Conservation (phyloP, 1,140 invertebrate genomes). For the Apis laboriosa region DNA sequence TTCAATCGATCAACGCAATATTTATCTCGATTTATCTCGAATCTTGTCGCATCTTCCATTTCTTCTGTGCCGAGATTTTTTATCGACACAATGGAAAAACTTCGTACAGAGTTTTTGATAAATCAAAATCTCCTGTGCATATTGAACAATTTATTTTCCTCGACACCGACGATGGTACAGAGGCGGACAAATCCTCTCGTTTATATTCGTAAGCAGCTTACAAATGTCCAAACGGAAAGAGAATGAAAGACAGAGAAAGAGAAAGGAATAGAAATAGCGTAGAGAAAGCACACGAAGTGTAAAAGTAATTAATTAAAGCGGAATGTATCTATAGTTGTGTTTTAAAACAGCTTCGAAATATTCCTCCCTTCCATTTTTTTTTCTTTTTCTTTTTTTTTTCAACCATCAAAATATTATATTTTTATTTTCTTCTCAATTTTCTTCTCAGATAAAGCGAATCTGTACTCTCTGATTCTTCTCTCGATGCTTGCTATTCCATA, state of each 20-base stretch:
- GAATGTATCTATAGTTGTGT: slow-evolving; percentile 28
- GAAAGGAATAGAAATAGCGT: neutral
- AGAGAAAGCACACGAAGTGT: slow-evolving; percentile 5
- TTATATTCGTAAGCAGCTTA: slow-evolving; percentile 55
- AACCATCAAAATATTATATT: neutral
- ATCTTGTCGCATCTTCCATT: neutral
- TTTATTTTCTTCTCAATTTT: neutral
- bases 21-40: no score
- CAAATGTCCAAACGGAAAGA: slow-evolving; percentile 36
- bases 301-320: slow-evolving; percentile 46
- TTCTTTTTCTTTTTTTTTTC: neutral
- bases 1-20: no score
- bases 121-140: slow-evolving; percentile 43
- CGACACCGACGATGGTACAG: slow-evolving; percentile 26
- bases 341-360: slow-evolving; percentile 25
- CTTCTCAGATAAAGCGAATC: neutral
- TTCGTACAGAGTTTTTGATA: slow-evolving; percentile 27
- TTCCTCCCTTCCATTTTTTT: neutral
- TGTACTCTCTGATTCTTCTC: neutral
- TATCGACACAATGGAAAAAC: slow-evolving; percentile 3
- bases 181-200: slow-evolving; percentile 44
- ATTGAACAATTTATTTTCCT: slow-evolving; percentile 47
- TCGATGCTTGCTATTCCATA: neutral
- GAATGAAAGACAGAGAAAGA: slow-evolving; percentile 10
- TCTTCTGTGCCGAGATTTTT: neutral